Conservation (phyloP, 2,797 vertebrate genomes). For the Pangasius larnaudii region DNA sequence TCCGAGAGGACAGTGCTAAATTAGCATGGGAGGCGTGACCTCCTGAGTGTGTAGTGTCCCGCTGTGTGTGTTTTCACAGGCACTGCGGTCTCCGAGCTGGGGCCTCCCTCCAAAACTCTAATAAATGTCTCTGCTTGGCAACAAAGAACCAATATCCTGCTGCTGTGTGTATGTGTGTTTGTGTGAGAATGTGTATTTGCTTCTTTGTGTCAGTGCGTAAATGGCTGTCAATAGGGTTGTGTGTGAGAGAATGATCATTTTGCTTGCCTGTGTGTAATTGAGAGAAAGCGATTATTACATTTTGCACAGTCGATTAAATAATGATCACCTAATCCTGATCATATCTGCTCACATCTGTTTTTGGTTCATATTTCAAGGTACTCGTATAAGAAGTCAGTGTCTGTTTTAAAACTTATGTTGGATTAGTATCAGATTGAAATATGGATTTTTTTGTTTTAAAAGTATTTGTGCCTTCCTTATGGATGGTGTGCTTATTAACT, state of each 20-base stretch:
- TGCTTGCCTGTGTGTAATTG: constrained; percentile 30
- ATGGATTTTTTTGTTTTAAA: neutral
- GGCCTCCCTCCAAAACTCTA: constrained; percentile 61
- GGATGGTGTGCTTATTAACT: neutral
- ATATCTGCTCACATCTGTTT: constrained; percentile 12
- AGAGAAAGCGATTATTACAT: constrained; percentile 38
- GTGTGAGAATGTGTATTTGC: constrained; percentile 12
- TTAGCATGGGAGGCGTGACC: constrained; percentile 59
- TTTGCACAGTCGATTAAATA: constrained; percentile 48
- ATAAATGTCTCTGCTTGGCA: constrained; percentile 60
- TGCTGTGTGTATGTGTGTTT: constrained; percentile 32
- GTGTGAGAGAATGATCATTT: constrained; percentile 25
- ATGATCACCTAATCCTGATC: neutral
- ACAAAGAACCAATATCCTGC: constrained; percentile 65
- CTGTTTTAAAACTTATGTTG: neutral
- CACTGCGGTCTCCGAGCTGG: constrained; percentile 41
- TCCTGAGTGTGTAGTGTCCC: constrained; percentile 49
- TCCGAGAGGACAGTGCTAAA: constrained; percentile 45
- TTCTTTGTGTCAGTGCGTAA: constrained; percentile 18
- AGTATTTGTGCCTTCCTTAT: neutral
- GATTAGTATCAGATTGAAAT: neutral
- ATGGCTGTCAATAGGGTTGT: constrained; percentile 25
- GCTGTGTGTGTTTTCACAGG: constrained; percentile 57
- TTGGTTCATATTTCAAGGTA: neutral
- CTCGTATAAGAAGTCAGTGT: neutral